Evolutionary conservation across 2,888 invertebrate species (phyloP).

Genomic region (Drosophila robusta): DNA sequence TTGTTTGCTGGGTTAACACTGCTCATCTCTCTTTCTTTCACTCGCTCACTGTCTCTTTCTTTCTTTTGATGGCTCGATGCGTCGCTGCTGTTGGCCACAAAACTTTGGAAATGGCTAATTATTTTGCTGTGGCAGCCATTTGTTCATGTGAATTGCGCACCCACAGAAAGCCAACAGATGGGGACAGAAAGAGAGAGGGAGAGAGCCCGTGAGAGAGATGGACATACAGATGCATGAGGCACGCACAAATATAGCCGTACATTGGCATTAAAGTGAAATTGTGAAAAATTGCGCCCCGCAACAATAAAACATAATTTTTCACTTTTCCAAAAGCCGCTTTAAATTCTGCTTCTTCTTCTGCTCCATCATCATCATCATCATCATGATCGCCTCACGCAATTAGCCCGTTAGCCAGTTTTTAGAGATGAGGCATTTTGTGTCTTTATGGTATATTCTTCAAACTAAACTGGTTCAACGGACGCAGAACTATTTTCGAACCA

Average conservation of each 20-base stretch:
- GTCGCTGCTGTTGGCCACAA: constrained; percentile 27
- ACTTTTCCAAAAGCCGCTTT: constrained; percentile 58
- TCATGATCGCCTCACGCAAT: constrained; percentile 32
- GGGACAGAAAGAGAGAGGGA: constrained; percentile 6
- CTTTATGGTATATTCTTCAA: background rate
- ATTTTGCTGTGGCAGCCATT: constrained; percentile 26
- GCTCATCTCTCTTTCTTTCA: background rate
- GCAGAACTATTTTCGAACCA: background rate
- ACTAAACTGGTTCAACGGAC: background rate
- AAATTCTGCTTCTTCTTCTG: constrained; percentile 29
- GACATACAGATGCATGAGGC: constrained; percentile 25
- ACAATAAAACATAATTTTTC: constrained; percentile 60
- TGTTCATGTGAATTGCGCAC: constrained; percentile 45
- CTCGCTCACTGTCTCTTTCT: background rate
- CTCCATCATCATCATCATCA: background rate
- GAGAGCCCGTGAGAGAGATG: background rate
- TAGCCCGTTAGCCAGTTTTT: constrained; percentile 31
- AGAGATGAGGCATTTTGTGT: constrained; percentile 32
- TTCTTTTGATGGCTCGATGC: constrained; percentile 9
- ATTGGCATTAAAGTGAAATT: constrained; percentile 68
- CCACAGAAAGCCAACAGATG: constrained; percentile 41
- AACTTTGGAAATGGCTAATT: constrained; percentile 31
- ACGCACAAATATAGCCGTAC: constrained; percentile 61
- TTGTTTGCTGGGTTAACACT: constrained; percentile 12
- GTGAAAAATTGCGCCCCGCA: constrained; percentile 51